Evolutionary conservation across 2,113 vertebrate species (phyloP).

Genomic region (Porphyrio hochstetteri): DNA sequence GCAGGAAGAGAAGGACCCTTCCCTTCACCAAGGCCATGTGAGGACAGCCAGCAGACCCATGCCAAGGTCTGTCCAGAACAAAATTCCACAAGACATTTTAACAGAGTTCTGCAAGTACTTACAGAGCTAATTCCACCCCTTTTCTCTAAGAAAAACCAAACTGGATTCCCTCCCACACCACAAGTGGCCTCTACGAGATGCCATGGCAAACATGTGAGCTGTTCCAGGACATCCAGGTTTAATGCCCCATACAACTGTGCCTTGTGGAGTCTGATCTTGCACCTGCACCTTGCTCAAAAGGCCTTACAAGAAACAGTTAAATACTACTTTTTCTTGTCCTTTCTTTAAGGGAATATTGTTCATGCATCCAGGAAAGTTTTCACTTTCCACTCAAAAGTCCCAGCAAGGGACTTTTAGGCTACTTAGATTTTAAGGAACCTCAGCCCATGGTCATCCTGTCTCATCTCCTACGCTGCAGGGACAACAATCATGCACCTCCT

Average conservation of each 20-base stretch:
- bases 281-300: neutral
- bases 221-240: neutral
- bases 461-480: neutral
- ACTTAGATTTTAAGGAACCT: neutral
- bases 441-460: neutral
- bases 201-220: neutral
- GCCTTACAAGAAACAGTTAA: neutral
- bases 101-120: neutral
- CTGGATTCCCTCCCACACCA: accelerated
- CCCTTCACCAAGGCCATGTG: neutral
- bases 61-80: neutral
- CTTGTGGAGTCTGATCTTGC: neutral
- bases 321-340: neutral
- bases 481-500: neutral
- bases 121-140: neutral
- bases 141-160: neutral
- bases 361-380: neutral
- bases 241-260: accelerated
- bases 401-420: accelerated
- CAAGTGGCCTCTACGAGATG: neutral
- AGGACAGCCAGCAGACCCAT: neutral
- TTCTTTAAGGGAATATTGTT: neutral
- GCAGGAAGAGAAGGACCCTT: neutral
- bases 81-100: neutral
- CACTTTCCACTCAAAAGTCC: neutral